Base-by-base conservation (phyloP, 2,113 vertebrate species). In the Protomyctophum bolini region DNA sequence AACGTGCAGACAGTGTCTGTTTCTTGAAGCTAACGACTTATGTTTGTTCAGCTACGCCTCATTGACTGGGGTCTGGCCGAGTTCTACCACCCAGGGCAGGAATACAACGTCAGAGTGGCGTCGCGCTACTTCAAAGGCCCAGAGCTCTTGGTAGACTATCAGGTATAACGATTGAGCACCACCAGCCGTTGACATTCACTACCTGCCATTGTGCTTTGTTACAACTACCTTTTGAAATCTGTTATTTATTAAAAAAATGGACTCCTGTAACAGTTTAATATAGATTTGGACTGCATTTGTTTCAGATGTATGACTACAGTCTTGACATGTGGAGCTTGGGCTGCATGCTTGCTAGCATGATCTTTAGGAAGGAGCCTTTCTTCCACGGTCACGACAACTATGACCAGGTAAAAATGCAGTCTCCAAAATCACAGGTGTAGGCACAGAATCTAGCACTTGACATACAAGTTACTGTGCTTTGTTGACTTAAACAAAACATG, bases 341-440 rank as follows among this genome's bases (percentile, higher is more conserved):
- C 72, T 94, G 93, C 73, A 94, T 94, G 93, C 49, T 94, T 81
- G 93, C 93, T n/a, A 93, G 92, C 74, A 93, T 94, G 93, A 92
- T 94, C 78, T 94, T 94, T 87, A 87, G 93, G 62, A 94, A 94
- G 80, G 93, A 94, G 78, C 93, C 93, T 6, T 94, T 94, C 80
- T 94, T 94, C 86, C 93, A 94, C 0, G 93, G 93, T 6, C 93
- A 94, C 14, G 93, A 94, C 80, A 94, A 94, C 87, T 94, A 94
- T 3, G 93, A 94, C 72, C 93, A 94, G 84, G 93, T 91, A 70
- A 79, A 21, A 8, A 4, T 11, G 15, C 52, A 21, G 52, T 28
- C n/a, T 3, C 33, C 33, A 41, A 41, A 41, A 3, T 41, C 33
- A 41, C 33, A 41, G 33, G 33, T 41, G 33, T 6, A 41, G 21